Conservation (phyloP, 2,888 invertebrate genomes). For the Agrotis segetum region DNA sequence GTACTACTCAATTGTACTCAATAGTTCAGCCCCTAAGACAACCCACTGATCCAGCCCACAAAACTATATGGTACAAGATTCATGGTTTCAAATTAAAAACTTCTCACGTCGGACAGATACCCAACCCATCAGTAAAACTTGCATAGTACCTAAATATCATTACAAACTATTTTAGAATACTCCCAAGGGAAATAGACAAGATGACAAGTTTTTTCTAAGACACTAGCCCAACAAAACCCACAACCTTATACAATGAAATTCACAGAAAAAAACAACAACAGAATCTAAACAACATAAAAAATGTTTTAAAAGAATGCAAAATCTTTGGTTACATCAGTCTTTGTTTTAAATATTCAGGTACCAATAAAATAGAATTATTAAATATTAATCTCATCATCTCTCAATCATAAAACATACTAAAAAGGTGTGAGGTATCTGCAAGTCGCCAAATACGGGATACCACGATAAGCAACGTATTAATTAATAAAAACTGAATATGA, state of each 20-base stretch:
- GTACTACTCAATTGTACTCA: background rate
- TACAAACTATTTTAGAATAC: no score
- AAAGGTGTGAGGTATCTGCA: background rate
- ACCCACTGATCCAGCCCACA: background rate
- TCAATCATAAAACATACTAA: background rate
- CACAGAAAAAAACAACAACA: background rate
- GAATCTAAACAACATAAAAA: background rate
- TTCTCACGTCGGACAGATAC: no score
- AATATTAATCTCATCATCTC: background rate
- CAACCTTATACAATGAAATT: no score
- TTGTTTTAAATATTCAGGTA: background rate
- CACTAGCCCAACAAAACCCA: no score
- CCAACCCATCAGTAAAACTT: background rate
- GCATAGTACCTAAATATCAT: no score
- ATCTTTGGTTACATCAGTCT: constrained; percentile 7
- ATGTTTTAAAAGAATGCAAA: background rate
- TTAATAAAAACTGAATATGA: constrained; percentile 17
- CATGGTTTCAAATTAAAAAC: no score
- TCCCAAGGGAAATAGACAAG: background rate
- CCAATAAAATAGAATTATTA: background rate
- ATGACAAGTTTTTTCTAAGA: background rate
- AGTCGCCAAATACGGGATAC: constrained; percentile 14
- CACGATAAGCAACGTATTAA: constrained; percentile 6
- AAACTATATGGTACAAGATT: background rate
- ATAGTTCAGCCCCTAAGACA: background rate